A percentile compares a stretch with the other conserved stretches of the same genome.
phyloP scores from a whole-genome alignment of 1,140 invertebrate species.

The Uloborus diversus region DNA sequence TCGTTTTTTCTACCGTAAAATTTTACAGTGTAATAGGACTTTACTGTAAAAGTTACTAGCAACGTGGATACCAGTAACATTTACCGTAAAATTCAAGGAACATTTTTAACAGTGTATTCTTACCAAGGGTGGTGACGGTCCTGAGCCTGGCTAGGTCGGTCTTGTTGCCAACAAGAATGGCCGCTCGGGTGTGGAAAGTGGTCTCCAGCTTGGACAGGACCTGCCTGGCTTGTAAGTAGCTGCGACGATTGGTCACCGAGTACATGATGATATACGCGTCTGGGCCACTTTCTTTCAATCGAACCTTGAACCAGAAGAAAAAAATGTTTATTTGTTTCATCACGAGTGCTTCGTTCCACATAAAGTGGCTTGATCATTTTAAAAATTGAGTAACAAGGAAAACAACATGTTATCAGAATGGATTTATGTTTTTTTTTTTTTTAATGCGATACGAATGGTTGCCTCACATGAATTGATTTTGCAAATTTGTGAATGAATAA shows the following conservation, averaged over 20 bases:
- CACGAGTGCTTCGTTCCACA: too few relatives aligned
- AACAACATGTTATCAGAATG: too few relatives aligned
- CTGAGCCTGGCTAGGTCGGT: constrained; percentile 90
- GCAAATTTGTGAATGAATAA: too few relatives aligned
- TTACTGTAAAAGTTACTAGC: too few relatives aligned
- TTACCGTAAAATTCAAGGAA: neutral
- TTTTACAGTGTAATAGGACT: too few relatives aligned
- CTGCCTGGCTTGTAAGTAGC: constrained; percentile 82
- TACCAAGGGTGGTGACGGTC: constrained; percentile 88
- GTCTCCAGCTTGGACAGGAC: constrained; percentile 73
- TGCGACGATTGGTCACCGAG: constrained; percentile 88
- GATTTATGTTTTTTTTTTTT: too few relatives aligned
- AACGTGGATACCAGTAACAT: too few relatives aligned
- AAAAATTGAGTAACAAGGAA: too few relatives aligned
- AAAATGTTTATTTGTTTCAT: neutral
- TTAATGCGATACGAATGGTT: too few relatives aligned
- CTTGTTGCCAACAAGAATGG: constrained; percentile 93
- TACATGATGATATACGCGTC: constrained; percentile 90
- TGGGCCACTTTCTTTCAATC: constrained; percentile 71
- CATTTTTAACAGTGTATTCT: constrained; percentile 55
- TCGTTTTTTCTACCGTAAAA: too few relatives aligned
- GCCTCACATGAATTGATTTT: too few relatives aligned
- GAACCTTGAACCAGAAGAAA: constrained; percentile 51
- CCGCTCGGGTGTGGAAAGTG: constrained; percentile 67
- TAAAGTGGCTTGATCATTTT: too few relatives aligned